Percentiles rank a stretch among this genome's conserved stretches.
Evolutionary conservation across 2,797 vertebrate species (phyloP).

Genomic region (Tarsius wallacei): DNA sequence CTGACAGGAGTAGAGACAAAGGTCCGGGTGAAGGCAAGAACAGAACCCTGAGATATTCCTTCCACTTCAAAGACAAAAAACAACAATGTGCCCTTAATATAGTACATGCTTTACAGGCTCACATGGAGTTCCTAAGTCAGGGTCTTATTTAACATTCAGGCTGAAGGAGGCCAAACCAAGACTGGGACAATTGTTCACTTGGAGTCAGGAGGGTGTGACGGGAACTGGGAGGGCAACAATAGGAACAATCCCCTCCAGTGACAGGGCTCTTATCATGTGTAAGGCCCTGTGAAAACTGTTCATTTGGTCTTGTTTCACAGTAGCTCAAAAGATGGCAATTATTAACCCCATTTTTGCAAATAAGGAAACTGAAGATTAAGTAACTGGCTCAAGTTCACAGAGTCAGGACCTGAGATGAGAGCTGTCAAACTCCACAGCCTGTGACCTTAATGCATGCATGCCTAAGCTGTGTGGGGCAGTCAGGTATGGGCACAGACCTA

Average conservation of each 20-base stretch:
- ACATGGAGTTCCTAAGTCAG: not conserved
- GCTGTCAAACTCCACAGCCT: not conserved
- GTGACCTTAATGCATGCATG: not conserved
- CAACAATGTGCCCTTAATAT: not conserved
- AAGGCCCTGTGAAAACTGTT: not conserved
- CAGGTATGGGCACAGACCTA: not conserved
- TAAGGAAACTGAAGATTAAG: not conserved
- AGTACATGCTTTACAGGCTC: not conserved
- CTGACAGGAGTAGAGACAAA: not conserved
- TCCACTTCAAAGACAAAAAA: conserved; percentile 59
- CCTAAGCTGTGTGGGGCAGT: not conserved
- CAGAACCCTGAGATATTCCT: not conserved
- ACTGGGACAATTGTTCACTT: not conserved
- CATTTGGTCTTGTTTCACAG: not conserved
- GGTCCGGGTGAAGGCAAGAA: not conserved
- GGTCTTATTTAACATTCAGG: not conserved
- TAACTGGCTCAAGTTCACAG: not conserved
- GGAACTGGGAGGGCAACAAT: not conserved
- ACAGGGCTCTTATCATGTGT: not conserved
- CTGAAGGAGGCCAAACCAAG: not conserved
- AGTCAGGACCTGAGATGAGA: not conserved
- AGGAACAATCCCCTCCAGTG: not conserved
- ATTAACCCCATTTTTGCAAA: not conserved
- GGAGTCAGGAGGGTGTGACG: not conserved
- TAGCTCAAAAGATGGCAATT: not conserved